Base-by-base conservation (phyloP, 2,888 invertebrate species). In the Peribatodes rhomboidaria region DNA sequence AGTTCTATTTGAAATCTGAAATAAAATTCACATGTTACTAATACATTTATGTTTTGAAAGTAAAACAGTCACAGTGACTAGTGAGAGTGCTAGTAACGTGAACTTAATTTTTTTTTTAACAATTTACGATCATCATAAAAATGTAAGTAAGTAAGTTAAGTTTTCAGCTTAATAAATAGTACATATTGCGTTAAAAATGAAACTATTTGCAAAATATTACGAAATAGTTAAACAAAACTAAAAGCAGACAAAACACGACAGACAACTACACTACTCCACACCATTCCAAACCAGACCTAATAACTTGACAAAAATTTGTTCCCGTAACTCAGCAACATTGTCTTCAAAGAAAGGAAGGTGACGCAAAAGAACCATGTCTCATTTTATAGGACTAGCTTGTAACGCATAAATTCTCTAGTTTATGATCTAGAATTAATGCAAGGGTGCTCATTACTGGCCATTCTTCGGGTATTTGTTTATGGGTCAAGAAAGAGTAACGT, bases 401-500 rank as follows among this genome's bases (percentile, higher is more conserved):
- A 76, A 33, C 55, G 65, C 83, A 89, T 93, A 93, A 92, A 92
- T 90, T 88, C 80, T 75, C 77, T 81, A 92, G 79, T 93, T 93
- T 93, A 93, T 92, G 89, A 84, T 80, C 89, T 90, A 90, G 91
- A 92, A 90, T 90, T 90, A 91, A 92, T 89, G 85, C 82, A 82
- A 56, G 54, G 78, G 77, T 80, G 81, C 89, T 93, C 93, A 93
- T 93, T 93, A 93, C 88, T 74, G 87, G 83, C 86, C 86, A 92
- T 93, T 92, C 92, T 92, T 89, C 73, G 84, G 86, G 85, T 85
- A 83, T 85, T 85, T 88, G 87, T 87, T 89, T 88, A 85, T 88
- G 90, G 92, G 92, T 92, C 92, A 92, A 91, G 89, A 80, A 88
- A 91, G 88, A 90, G 82, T 87, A 88, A 90, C 83, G 88, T 91